Percentiles rank a stretch among this genome's conserved stretches.
phyloP scores from a whole-genome alignment of 2,797 vertebrate species.

The Myiothlypis coronata region DNA sequence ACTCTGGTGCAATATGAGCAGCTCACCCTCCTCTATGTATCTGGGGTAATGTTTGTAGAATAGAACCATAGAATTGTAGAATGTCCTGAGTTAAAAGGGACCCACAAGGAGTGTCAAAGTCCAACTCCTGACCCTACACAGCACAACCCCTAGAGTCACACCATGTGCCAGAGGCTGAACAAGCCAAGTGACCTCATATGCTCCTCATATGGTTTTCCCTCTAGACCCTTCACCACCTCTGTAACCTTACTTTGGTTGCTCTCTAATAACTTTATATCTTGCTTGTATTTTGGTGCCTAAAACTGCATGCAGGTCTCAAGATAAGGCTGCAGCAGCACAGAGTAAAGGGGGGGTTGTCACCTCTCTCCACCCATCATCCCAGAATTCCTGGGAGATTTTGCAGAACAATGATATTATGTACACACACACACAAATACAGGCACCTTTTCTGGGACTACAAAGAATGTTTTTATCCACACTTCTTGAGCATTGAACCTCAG shows the following conservation, averaged over 20 bases:
- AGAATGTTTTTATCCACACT: not conserved
- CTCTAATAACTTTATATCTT: not conserved
- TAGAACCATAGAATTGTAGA: not conserved
- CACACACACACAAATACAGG: fast-evolving
- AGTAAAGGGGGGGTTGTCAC: not conserved
- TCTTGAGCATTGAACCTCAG: not conserved
- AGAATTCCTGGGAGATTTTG: not conserved
- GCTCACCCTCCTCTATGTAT: not conserved
- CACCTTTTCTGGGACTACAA: not conserved
- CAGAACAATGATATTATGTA: not conserved
- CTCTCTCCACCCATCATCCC: not conserved
- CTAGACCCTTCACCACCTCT: not conserved
- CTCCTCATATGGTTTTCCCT: not conserved
- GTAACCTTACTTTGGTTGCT: not conserved
- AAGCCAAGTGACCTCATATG: not conserved
- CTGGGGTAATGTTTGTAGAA: not conserved
- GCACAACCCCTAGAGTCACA: not conserved
- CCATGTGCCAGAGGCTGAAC: not conserved
- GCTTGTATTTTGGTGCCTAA: not conserved
- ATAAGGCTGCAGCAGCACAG: not conserved
- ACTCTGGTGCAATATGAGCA: not conserved
- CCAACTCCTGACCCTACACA: not conserved
- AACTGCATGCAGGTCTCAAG: not conserved
- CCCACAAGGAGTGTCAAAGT: not conserved
- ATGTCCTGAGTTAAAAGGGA: not conserved